Evolutionary conservation across 2,888 invertebrate species (phyloP), one percentile per base, ranked within the genome.

Genomic region (Tuberolachnus salignus): DNA sequence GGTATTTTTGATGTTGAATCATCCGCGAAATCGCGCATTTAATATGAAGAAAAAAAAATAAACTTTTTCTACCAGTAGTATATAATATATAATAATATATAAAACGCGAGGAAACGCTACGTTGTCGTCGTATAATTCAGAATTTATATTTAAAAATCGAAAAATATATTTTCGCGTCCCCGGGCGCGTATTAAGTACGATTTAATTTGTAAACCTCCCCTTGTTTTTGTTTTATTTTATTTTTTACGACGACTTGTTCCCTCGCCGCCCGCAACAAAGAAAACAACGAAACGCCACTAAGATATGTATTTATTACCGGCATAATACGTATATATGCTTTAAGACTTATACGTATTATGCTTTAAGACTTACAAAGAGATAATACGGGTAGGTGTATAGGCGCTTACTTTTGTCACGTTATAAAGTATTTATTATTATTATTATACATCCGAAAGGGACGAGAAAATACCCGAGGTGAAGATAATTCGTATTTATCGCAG

Each of bases 231-330:
- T 4, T 34, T 34, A n/a, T 57, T 55, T 8, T 1, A 53, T 26
- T 34, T 72, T 23, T 73, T 9, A 14, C 19, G 46, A 59, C n/a
- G n/a, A 34, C 51, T 64, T 74, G 61, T 66, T 75, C 75, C 75
- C 66, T 57, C 9, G 66, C 55, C 10, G 44, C 55, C 42, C 1
- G n/a, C 46, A 4, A 34, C 34, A 34, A 6, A 34, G 34, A 34
- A 34, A 34, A 34, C 34, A 34, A 34, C 34, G 34, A 57, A 61
- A 61, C n/a, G 46, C 23, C 44, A 64, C 44, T 26, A 26, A 49
- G 19, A 78, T 69, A 21, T 69, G 46, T 75, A 46, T 69, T 69
- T 78, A 78, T 61, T 78, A 51, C 49, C 11, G 34, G 67, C n/a
- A 42, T 67, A 42, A 74, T 55, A n/a, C n/a, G n/a, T n/a, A n/a